phyloP scores from a whole-genome alignment of 2,113 vertebrate species.

The Haplochromis vanheusdeni region DNA sequence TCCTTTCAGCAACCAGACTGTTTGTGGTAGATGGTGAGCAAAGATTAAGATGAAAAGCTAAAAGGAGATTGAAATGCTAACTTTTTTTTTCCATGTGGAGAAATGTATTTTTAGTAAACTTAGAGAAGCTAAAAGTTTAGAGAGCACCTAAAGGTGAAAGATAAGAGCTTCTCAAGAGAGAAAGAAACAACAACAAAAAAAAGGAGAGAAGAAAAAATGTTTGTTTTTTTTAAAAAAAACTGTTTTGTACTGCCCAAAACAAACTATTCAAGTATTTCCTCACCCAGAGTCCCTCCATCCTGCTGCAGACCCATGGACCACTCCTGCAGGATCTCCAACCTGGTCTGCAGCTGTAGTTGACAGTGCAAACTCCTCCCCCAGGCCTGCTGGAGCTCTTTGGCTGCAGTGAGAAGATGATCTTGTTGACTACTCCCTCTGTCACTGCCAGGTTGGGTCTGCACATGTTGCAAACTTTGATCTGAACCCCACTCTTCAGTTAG shows the following conservation, averaged over 20 bases:
- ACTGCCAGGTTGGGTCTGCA: neutral
- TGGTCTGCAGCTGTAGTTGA: constrained; percentile 64
- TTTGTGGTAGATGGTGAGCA: neutral
- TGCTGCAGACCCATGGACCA: constrained; percentile 53
- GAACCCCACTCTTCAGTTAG: constrained; percentile 49
- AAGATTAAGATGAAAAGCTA: neutral
- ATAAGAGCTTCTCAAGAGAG: neutral
- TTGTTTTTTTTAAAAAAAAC: neutral
- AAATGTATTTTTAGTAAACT: neutral
- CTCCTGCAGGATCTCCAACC: constrained; percentile 66
- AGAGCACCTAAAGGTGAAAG: neutral
- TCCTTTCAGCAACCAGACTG: neutral
- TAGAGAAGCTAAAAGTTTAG: neutral
- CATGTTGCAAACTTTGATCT: constrained; percentile 8
- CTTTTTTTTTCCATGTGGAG: neutral
- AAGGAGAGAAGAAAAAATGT: neutral
- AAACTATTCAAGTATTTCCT: neutral
- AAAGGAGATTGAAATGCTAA: neutral
- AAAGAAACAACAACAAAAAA: neutral
- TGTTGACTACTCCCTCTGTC: constrained; percentile 24
- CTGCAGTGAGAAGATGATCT: constrained; percentile 51
- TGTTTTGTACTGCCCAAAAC: neutral
- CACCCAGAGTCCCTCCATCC: constrained; percentile 73
- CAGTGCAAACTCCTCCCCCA: constrained; percentile 67
- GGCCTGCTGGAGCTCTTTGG: constrained; percentile 63